Conservation (phyloP, 2,113 vertebrate species). For the Vulpes vulpes region DNA sequence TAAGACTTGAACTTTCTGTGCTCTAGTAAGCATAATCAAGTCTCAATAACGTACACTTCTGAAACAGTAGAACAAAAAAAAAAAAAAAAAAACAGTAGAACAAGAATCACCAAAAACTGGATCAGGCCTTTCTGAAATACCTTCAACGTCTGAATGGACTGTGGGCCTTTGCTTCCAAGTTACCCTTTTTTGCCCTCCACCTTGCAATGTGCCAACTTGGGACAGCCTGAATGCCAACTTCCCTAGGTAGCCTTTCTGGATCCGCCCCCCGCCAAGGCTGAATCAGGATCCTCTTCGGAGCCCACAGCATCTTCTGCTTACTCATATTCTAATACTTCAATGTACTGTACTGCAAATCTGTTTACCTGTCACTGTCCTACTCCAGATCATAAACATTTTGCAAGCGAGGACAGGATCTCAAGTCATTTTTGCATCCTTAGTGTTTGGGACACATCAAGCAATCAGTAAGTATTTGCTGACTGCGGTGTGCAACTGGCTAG, state of each 20-base stretch:
- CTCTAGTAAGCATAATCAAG: neutral
- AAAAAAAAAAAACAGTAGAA: neutral
- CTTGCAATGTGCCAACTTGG: neutral
- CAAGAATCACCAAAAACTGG: conserved; percentile 1
- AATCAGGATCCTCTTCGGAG: neutral
- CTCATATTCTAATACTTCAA: conserved; percentile 5
- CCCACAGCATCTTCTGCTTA: neutral
- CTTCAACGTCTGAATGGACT: neutral
- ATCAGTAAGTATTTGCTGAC: neutral
- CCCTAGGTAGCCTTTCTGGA: neutral
- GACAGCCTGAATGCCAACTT: neutral
- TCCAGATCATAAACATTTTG: conserved; percentile 9
- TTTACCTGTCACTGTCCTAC: neutral
- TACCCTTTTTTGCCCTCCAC: neutral
- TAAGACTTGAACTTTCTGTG: conserved; percentile 11
- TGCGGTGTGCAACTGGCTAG: neutral
- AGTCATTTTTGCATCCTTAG: neutral
- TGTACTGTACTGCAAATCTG: neutral
- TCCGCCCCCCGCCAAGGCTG: neutral
- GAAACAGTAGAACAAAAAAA: neutral
- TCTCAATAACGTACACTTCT: neutral
- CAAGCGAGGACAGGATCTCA: neutral
- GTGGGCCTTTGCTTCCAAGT: neutral
- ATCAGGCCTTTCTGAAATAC: conserved; percentile 13
- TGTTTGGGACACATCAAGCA: neutral